Evolutionary conservation across 1,140 invertebrate species (phyloP).

Genomic region (Drosophila sp.): DNA sequence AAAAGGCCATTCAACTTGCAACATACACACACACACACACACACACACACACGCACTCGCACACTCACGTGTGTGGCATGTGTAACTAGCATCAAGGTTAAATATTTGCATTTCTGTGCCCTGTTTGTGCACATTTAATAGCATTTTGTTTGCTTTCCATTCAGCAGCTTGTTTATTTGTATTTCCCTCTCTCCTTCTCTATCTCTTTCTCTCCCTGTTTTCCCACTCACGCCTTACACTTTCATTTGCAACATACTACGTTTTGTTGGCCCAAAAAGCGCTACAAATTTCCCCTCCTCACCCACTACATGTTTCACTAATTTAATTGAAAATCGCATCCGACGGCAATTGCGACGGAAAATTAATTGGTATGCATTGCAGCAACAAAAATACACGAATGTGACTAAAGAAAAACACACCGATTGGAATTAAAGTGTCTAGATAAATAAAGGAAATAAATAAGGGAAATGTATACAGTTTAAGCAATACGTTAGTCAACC

Average conservation of each 20-base stretch:
- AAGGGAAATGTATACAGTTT: conserved; percentile 13
- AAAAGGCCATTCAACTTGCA: conserved; percentile 72
- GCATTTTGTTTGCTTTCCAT: conserved; percentile 52
- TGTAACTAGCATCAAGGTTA: conserved; percentile 73
- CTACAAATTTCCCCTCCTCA: not conserved
- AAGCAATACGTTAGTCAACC: conserved; percentile 19
- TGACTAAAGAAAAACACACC: conserved; percentile 40
- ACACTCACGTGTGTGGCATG: conserved; percentile 32
- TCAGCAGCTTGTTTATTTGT: conserved; percentile 44
- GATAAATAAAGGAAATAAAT: conserved; percentile 27
- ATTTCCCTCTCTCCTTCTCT: not conserved
- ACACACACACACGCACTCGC: not conserved
- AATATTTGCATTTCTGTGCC: conserved; percentile 72
- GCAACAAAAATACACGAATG: conserved; percentile 47
- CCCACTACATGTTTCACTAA: conserved; percentile 24
- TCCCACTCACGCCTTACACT: not conserved
- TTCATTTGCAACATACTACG: conserved; percentile 6
- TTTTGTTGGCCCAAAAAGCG: not conserved
- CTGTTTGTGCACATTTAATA: conserved; percentile 47
- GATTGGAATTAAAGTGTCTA: conserved; percentile 36
- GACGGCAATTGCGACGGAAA: conserved; percentile 22
- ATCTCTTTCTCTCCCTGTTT: not conserved
- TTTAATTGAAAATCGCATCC: conserved; percentile 62
- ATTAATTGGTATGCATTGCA: conserved; percentile 65
- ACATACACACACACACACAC: conserved; percentile 24